Conservation (phyloP, 2,113 vertebrate genomes). For the Amblyopsis rosae region DNA sequence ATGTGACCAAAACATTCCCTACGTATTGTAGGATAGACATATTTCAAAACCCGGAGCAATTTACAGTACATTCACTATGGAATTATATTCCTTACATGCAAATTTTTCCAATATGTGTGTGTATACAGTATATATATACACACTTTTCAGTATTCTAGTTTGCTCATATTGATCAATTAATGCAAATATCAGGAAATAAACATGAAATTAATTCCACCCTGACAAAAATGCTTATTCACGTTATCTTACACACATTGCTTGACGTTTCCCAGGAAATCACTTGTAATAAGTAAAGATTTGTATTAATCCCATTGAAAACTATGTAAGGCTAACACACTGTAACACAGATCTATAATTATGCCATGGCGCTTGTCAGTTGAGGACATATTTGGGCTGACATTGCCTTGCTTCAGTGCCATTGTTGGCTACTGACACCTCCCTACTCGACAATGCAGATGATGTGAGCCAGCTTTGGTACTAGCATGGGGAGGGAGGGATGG, state of each 20-base stretch:
- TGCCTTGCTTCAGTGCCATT: not conserved
- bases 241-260: not conserved
- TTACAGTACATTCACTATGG: no score
- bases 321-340: no score
- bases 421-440: not conserved
- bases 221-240: not conserved
- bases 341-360: not conserved
- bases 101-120: no score
- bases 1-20: no score
- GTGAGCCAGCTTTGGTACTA: not conserved
- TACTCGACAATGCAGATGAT: not conserved
- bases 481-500: not conserved
- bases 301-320: not conserved
- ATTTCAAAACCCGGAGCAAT: no score
- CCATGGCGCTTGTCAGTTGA: not conserved
- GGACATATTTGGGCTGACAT: not conserved
- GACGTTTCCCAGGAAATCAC: not conserved
- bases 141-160: no score
- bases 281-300: not conserved
- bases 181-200: not conserved
- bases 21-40: no score
- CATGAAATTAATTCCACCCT: conserved; percentile 11
- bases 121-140: no score
- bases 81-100: no score
- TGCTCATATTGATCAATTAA: not conserved